Base-by-base conservation (phyloP, 2,888 invertebrate species). In the Melipona bicolor region DNA sequence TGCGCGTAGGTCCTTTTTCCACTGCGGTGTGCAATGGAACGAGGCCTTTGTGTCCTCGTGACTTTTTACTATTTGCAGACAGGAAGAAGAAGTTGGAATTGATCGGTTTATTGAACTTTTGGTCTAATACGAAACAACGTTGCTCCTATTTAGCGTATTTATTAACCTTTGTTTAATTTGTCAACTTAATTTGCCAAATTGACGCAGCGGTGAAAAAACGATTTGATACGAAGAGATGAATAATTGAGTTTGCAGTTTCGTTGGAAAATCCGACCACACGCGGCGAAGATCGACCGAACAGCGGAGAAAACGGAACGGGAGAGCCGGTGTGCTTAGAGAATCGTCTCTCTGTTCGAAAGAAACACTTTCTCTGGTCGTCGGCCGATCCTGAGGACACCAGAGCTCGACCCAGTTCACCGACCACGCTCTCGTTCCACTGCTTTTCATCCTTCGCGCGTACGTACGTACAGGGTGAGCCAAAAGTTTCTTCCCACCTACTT, bases 311-410 rank as follows among this genome's bases (percentile, higher is more conserved):
- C n/a, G n/a, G n/a, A n/a, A n/a, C 85, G 87, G 81, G 85, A 88
- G 86, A 88, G 80, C 59, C 69, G 72, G 69, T 71, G 71, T 70
- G 68, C 67, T 77, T 77, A 84, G 80, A 81, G 78, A 84, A 68
- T 79, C 85, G 73, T 67, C 82, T 73, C 69, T 64, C 69, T 79
- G 88, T 79, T 83, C 84, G 84, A 87, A 87, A 88, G 88, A 89
- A 91, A 89, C 90, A 93, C 93, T 93, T 93, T 93, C 93, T 92
- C 92, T 90, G 89, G 79, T 90, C 90, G 86, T 69, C 68, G 78
- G 70, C 68, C 81, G 73, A 89, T 89, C 87, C 82, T 89, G 88
- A 86, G 90, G 91, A 91, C 91, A 90, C 87, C 79, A 43, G 24
- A 24, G 87, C 81, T 79, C 88, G 90, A 91, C 90, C 90, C 82